Base-by-base conservation (phyloP, 2,888 invertebrate species). In the Melieria omissa region DNA sequence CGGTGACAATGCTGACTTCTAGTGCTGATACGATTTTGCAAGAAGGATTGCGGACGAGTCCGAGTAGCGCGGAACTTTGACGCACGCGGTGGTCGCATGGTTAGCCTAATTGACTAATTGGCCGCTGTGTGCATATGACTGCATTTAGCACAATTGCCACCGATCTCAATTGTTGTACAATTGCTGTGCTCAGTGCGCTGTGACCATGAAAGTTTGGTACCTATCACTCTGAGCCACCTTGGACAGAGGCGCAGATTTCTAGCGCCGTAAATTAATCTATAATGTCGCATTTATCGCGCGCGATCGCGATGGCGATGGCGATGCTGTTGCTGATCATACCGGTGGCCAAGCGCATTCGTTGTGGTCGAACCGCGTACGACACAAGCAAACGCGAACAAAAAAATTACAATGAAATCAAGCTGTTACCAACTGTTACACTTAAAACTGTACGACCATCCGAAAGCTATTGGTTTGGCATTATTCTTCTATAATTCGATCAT, bases 261-360 rank as follows among this genome's bases (percentile, higher is more conserved):
- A 4, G 52, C 52, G 14, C 14, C 52, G 14, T 52, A 52, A 52
- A 52, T 52, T 52, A 52, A 52, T 52, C 52, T n/a, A 52, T 52
- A 52, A 52, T 52, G 52, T 52, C 52, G 52, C 52, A 52, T 52
- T 52, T 4, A 52, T 52, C 52, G 52, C 4, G 52, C 52, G 52
- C 52, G 52, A 52, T 52, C 52, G 12, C 52, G 29, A 29, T 29
- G 29, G 29, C 29, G 29, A 29, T 29, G 29, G 29, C 29, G 29
- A 4, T 52, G n/a, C 14, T 52, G 8, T 14, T 14, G 14, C 12
- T 52, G 52, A 52, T 52, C 52, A 14, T 52, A 8, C 52, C 52
- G 12, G 49, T 12, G 12, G 14, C 52, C 52, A 52, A 52, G 12
- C 7, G 52, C 52, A 8, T 52, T 52, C n/a, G 52, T 52, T 52